Base-by-base conservation (phyloP, 2,113 vertebrate genomes). In the Amphiprion ocellaris region DNA sequence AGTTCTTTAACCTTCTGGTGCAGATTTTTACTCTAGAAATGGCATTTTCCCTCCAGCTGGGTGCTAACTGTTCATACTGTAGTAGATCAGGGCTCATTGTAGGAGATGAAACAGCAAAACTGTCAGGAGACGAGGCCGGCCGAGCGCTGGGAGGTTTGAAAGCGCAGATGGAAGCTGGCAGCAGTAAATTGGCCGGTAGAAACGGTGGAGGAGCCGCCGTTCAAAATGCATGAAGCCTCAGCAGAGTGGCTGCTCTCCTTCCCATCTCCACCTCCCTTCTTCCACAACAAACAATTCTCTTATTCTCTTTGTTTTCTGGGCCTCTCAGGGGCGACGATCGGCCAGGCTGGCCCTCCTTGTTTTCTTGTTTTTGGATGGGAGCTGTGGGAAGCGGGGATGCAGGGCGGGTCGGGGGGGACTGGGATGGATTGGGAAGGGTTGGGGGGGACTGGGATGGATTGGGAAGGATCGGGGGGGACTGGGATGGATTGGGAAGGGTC, bases 181-280 rank as follows among this genome's bases (percentile, higher is more conserved):
- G 83, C 85, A 76, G 87, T 77, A 87, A 91, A 92, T 91, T 91
- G 75, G 90, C 90, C 81, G 76, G 81, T 66, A 63, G 81, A 76
- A 73, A 67, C 19, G 24, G 26, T 52, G 64, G 24, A 62, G 62
- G 47, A 80, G 71, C 63, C 56, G 49, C 61, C n/a, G 84, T 92
- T 90, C 89, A 93, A 91, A 91, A 92, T 92, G 73, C 84, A 93
- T 89, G 87, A 94, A 84, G 61, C 84, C 73, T 80, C 85, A 71
- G 75, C 76, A 84, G 79, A 82, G 59, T 50, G 54, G 65, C 74
- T 87, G 23, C 49, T n/a, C 56, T 52, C 64, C 49, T n/a, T 44
- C 68, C 49, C 11, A 10, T 61, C 54, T 23, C 26, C 39, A 47
- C 14, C 6, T 44, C 30, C 0, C 23, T 19, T 66, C 26, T 12